These are phyloP conservation scores for Rhynchotus rufescens DNA, from an alignment of 2,797 vertebrate species.

Conservation along the genomic window DNA sequence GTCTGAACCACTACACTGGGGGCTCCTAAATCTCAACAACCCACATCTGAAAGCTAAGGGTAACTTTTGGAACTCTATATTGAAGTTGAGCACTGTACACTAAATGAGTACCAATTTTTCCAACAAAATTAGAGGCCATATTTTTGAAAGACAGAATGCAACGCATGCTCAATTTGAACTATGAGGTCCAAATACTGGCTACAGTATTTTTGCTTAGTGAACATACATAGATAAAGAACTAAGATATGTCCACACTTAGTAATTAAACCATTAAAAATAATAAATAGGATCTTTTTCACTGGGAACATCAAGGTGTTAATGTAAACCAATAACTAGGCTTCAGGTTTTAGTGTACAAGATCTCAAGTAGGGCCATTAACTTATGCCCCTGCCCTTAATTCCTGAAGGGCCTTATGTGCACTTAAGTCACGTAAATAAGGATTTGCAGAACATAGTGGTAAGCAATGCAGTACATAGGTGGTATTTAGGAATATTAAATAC, in stretches of 20 bases:
- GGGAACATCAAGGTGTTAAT: background rate
- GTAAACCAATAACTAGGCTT: background rate
- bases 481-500: background rate
- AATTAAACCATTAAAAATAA: background rate
- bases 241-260: background rate
- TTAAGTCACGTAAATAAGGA: background rate
- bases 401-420: rapidly evolving
- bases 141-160: background rate
- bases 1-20: background rate
- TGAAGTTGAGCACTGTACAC: background rate
- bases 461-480: rapidly evolving
- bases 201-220: background rate
- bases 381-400: background rate
- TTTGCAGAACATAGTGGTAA: background rate
- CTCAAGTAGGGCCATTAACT: background rate
- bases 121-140: background rate
- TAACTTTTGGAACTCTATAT: background rate
- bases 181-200: background rate
- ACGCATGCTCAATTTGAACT: rapidly evolving
- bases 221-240: background rate
- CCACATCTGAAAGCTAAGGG: background rate
- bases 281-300: background rate
- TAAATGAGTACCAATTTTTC: background rate
- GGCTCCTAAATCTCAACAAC: background rate
- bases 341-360: background rate